Conservation (phyloP, 2,888 invertebrate species). For the Limnephilus lunatus region DNA sequence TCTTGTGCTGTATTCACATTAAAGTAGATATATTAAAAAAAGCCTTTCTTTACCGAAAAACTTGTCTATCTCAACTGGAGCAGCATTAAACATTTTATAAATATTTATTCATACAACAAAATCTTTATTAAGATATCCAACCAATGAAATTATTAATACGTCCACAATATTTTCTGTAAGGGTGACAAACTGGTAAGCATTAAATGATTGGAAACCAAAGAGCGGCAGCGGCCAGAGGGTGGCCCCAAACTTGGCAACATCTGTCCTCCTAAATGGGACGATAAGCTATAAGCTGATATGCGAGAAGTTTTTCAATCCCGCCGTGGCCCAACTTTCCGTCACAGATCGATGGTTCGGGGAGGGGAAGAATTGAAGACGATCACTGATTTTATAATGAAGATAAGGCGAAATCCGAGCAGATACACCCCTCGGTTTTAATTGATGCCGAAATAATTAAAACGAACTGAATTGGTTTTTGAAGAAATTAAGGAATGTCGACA, state of each 20-base stretch:
- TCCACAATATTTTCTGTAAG: not conserved
- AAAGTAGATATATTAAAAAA: too few relatives aligned
- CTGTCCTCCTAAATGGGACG: constrained; percentile 36
- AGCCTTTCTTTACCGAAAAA: too few relatives aligned
- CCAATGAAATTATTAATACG: too few relatives aligned
- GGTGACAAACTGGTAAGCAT: not conserved
- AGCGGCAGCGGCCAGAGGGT: not conserved
- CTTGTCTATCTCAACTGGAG: too few relatives aligned
- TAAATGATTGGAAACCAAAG: not conserved
- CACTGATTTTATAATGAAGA: constrained; percentile 15
- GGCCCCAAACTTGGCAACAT: constrained; percentile 10
- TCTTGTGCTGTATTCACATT: too few relatives aligned
- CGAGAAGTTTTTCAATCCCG: constrained; percentile 43
- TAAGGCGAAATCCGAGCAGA: not conserved
- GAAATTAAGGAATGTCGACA: not conserved
- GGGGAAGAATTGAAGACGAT: not conserved
- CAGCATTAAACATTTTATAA: too few relatives aligned
- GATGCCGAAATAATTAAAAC: not conserved
- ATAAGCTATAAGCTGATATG: constrained; percentile 44
- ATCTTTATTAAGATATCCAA: too few relatives aligned
- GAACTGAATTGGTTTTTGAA: not conserved
- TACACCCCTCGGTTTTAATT: not conserved
- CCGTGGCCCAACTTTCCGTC: constrained; percentile 15
- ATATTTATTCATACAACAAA: too few relatives aligned
- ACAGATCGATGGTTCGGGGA: constrained; percentile 15